These are phyloP conservation scores for Euzophera pinguis DNA, from an alignment of 2,888 invertebrate genomes.

Conservation along the genomic window DNA sequence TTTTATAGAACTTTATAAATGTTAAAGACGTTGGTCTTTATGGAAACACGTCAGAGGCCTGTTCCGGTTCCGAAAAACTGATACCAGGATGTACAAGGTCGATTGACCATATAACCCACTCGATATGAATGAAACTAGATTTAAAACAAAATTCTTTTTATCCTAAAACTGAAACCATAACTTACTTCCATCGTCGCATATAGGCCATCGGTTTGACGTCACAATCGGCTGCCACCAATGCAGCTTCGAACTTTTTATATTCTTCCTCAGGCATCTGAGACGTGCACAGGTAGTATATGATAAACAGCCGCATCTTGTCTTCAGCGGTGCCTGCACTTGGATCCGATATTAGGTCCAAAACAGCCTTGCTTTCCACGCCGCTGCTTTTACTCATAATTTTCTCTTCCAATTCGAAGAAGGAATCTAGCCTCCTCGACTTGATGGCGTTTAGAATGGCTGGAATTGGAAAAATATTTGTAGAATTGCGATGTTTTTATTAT, in stretches of 20 bases:
- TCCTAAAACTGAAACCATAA: conserved; percentile 27
- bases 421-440: conserved; percentile 94
- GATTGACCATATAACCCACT: no score
- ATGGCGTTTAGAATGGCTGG: conserved; percentile 88
- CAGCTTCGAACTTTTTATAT: conserved; percentile 90
- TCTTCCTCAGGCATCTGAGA: conserved; percentile 89
- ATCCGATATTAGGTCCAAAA: conserved; percentile 93
- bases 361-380: conserved; percentile 85
- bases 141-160: no score
- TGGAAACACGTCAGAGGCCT: no score
- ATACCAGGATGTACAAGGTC: no score
- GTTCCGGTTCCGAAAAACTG: no score
- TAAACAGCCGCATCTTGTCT: conserved; percentile 95
- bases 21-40: no score
- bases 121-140: no score
- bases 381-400: conserved; percentile 95
- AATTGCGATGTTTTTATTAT: no score
- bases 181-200: conserved; percentile 95
- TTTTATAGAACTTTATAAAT: no score
- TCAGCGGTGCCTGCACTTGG: conserved; percentile 92
- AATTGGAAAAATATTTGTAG: conserved; percentile 21
- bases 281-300: conserved; percentile 94
- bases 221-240: conserved; percentile 89
- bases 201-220: conserved; percentile 92
- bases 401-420: conserved; percentile 98